A percentile compares a stretch with the other conserved stretches of the same genome.
These are phyloP conservation scores for Hyposoter didymator DNA, from an alignment of 2,888 invertebrate species.

Conservation along the genomic window DNA sequence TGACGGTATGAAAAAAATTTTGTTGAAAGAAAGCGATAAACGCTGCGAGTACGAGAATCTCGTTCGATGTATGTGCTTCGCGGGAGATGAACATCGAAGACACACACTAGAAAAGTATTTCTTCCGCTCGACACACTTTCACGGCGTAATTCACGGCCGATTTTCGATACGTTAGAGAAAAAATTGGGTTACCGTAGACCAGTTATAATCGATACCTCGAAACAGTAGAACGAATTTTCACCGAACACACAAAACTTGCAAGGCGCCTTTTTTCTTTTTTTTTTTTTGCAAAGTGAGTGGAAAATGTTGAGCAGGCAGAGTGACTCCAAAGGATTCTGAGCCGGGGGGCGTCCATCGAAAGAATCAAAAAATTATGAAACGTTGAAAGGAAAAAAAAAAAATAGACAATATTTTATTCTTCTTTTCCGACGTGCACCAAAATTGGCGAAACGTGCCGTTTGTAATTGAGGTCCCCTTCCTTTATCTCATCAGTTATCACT, in stretches of 20 bases:
- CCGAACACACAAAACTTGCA: background rate
- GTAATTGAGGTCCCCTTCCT: background rate
- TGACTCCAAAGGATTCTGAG: background rate
- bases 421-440: background rate
- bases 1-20: conserved; percentile 23
- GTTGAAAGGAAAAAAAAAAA: background rate
- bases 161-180: conserved; percentile 22
- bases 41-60: conserved; percentile 22
- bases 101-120: conserved; percentile 54
- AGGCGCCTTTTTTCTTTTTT: background rate
- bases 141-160: conserved; percentile 39
- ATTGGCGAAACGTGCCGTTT: background rate
- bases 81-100: conserved; percentile 65
- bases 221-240: background rate
- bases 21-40: conserved; percentile 52
- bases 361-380: background rate
- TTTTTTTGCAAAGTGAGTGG: background rate
- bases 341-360: background rate
- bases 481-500: conserved; percentile 12
- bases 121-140: conserved; percentile 69
- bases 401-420: background rate
- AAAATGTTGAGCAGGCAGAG: background rate
- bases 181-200: conserved; percentile 49
- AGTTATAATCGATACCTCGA: background rate
- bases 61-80: conserved; percentile 46